These are phyloP conservation scores for Pitta sordida DNA, from an alignment of 2,113 vertebrate genomes.

Conservation along the genomic window DNA sequence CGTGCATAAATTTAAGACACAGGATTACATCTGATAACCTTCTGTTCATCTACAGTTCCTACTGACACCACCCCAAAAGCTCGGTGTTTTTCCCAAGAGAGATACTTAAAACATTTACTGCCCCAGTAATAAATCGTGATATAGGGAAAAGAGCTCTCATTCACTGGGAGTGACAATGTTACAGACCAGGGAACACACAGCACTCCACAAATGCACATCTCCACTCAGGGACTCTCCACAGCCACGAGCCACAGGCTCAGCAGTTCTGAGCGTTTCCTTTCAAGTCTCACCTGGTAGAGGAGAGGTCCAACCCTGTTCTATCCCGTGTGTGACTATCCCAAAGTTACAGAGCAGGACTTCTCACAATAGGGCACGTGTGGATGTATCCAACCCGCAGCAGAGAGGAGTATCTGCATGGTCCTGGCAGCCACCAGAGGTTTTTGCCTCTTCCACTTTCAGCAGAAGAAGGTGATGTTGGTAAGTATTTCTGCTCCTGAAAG, in stretches of 20 bases:
- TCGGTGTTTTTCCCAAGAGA: background rate
- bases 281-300: background rate
- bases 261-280: background rate
- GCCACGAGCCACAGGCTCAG: accelerated
- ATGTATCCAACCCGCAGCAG: background rate
- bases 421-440: background rate
- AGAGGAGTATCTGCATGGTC: background rate
- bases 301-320: background rate
- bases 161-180: background rate
- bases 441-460: background rate
- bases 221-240: background rate
- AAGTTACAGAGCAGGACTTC: background rate
- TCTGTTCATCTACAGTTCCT: background rate
- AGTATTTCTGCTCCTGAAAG: background rate
- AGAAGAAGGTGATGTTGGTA: background rate
- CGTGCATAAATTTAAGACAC: accelerated
- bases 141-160: background rate
- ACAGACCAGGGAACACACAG: background rate
- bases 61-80: background rate
- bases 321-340: background rate
- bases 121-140: background rate
- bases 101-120: background rate
- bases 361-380: accelerated
- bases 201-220: background rate
- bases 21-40: background rate